Conservation (phyloP, 2,888 invertebrate genomes). For the Oxycera nigricornis region DNA sequence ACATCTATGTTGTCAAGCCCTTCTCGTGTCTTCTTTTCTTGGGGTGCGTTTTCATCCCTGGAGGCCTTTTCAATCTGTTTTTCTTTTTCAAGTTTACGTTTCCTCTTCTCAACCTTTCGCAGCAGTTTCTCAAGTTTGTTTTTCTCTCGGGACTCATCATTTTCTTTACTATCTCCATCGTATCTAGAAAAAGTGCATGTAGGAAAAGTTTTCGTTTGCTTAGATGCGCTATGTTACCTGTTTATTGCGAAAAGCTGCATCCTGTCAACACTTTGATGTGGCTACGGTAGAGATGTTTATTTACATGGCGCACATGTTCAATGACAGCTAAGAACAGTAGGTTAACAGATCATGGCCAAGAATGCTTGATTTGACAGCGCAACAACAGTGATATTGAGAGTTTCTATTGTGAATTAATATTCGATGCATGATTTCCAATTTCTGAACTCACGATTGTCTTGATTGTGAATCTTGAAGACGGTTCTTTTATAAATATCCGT, state of each 20-base stretch:
- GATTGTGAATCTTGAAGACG: too few relatives aligned
- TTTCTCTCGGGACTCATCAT: slow-evolving; percentile 64
- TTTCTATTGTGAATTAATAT: too few relatives aligned
- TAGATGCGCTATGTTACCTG: slow-evolving; percentile 64
- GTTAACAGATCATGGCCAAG: too few relatives aligned
- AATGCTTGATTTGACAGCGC: not conserved
- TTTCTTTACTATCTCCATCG: slow-evolving; percentile 61
- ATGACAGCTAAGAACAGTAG: too few relatives aligned
- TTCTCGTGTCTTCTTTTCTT: not conserved
- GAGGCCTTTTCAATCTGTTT: not conserved
- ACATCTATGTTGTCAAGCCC: not conserved
- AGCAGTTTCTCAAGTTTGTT: slow-evolving; percentile 67
- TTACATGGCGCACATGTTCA: not conserved
- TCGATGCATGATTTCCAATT: too few relatives aligned
- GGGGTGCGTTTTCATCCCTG: not conserved
- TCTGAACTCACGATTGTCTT: too few relatives aligned
- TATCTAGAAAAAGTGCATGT: slow-evolving; percentile 59
- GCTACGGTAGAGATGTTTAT: not conserved
- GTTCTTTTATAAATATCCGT: too few relatives aligned
- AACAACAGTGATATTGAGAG: too few relatives aligned
- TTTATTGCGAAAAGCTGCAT: slow-evolving; percentile 79
- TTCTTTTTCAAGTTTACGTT: slow-evolving; percentile 53
- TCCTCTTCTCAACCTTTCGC: slow-evolving; percentile 66
- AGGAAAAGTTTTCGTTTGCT: slow-evolving; percentile 10
- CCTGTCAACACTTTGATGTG: not conserved